These are phyloP conservation scores for Macropus fuliginosus DNA, from an alignment of 2,797 vertebrate genomes.

Conservation along the genomic window DNA sequence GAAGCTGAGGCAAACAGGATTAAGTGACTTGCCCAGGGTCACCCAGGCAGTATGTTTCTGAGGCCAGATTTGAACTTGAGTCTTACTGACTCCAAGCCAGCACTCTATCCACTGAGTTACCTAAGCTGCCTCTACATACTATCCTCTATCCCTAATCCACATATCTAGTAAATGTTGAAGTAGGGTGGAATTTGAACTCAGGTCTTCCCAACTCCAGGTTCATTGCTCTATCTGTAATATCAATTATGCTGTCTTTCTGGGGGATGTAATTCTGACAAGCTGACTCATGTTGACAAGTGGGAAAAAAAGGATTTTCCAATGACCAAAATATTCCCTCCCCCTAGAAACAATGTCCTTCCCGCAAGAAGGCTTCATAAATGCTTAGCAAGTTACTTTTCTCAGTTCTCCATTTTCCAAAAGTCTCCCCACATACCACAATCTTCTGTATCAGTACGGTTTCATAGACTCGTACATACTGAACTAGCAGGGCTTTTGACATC, in stretches of 20 bases:
- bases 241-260: background rate
- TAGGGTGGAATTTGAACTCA: background rate
- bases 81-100: too few species aligned
- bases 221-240: background rate
- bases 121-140: background rate
- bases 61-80: background rate
- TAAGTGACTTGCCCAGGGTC: background rate
- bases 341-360: background rate
- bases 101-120: background rate
- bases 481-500: background rate
- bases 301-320: background rate
- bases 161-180: background rate
- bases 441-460: background rate
- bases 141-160: background rate
- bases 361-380: background rate
- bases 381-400: background rate
- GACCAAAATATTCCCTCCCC: background rate
- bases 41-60: background rate
- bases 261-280: background rate
- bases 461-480: background rate
- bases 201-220: background rate
- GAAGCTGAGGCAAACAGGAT: background rate
- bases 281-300: background rate
- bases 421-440: background rate
- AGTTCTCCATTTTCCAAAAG: background rate